Base-by-base conservation (phyloP, 1,140 invertebrate genomes). In the Berghia stephanieae region DNA sequence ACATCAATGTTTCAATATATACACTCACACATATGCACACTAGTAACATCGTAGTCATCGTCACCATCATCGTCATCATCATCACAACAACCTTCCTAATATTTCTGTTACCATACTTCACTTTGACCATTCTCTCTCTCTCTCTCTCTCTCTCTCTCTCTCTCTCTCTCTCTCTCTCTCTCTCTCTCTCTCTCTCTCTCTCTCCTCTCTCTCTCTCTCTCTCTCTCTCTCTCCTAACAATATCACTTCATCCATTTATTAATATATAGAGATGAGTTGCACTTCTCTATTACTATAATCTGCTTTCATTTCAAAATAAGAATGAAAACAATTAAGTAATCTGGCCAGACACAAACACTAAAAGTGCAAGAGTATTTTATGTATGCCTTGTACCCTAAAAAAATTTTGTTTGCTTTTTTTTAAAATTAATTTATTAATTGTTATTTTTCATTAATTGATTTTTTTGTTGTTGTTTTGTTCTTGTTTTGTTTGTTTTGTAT, bases 181-280 rank as follows among this genome's bases (percentile, higher is more conserved):
- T 63, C 57, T 63, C 57, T 63, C 57, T 63, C 27, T 63, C 57
- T 63, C 27, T 63, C 57, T 63, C 27, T 63, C 57, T 63, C 57
- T 63, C 57, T 63, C 57, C 57, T 63, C 57, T 63, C 57, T 63
- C 57, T 63, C 27, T 63, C 57, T 63, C 27, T 63, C 57, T 63
- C 27, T 63, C 57, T 8, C 57, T 63, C 27, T 16, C 57, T 27
- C 57, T 63, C 57, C 10, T 31, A 63, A 8, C 8, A 31, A 8
- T 63, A 8, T 63, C 27, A 10, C 8, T 63, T 24, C 8, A 8
- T 16, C 8, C 57, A 63, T 27, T 63, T 10, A 10, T 31, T 63
- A 8, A 31, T 63, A 24, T 63, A 24, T 31, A 31, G 57, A 8
- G 8, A 16, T 10, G 8, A 31, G 34, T 8, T 24, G 8, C 18